phyloP scores from a whole-genome alignment of 1,140 invertebrate genomes.

The Lasioglossum baleicum region DNA sequence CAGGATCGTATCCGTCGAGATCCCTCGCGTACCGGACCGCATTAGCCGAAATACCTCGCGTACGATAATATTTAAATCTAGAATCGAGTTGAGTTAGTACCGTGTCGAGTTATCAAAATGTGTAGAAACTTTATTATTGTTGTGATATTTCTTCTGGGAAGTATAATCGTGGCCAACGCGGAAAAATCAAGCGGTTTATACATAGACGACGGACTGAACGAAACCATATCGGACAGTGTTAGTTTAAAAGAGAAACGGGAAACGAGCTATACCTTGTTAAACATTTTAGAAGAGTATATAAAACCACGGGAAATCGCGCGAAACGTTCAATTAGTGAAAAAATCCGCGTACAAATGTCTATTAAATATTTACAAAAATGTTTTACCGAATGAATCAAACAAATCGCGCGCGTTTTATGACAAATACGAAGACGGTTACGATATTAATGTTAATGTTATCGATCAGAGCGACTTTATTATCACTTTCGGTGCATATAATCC shows the following conservation, averaged over 20 bases:
- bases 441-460: conserved; percentile 86
- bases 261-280: conserved; percentile 90
- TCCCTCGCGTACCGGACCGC: no score
- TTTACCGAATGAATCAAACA: conserved; percentile 55
- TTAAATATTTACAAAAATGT: conserved; percentile 88
- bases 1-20: no score
- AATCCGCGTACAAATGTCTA: conserved; percentile 89
- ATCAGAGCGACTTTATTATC: conserved; percentile 93
- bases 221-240: conserved; percentile 87
- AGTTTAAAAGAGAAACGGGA: conserved; percentile 85
- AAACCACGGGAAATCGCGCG: conserved; percentile 82
- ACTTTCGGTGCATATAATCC: conserved; percentile 88
- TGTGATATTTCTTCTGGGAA: conserved; percentile 1
- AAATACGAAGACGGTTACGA: conserved; percentile 79
- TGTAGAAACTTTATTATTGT: background rate
- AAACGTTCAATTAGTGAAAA: conserved; percentile 78
- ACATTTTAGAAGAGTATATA: conserved; percentile 89
- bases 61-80: no score
- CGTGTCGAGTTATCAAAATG: background rate
- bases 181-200: conserved; percentile 82
- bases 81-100: no score
- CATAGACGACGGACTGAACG: conserved; percentile 89
- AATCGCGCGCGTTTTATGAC: conserved; percentile 68
- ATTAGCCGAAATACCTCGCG: no score
- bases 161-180: background rate